Evolutionary conservation across 2,113 vertebrate genomes (phyloP).

Genomic region (Lamprotornis superbus): DNA sequence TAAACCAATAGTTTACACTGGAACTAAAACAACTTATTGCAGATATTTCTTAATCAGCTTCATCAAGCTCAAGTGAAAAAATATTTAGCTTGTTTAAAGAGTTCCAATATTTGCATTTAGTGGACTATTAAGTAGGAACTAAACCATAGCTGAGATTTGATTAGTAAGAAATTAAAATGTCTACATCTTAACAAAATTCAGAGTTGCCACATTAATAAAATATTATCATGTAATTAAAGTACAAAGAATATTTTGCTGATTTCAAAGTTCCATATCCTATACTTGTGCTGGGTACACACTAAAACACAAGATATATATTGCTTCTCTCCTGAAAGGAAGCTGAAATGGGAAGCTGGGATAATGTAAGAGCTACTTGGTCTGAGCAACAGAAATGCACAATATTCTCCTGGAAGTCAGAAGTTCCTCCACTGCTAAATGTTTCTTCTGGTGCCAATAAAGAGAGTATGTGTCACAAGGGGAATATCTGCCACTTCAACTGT

Average conservation of each 20-base stretch:
- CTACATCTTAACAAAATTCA: conserved; percentile 27
- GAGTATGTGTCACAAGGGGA: conserved; percentile 11
- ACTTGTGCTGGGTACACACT: neutral
- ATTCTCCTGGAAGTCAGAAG: neutral
- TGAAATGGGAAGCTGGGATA: neutral
- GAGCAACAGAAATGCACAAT: neutral
- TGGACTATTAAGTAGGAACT: conserved; percentile 24
- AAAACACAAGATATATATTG: neutral
- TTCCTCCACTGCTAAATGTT: neutral
- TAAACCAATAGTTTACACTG: neutral
- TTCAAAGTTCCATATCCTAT: neutral
- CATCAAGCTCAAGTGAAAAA: neutral
- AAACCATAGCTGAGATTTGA: neutral
- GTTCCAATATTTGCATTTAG: neutral
- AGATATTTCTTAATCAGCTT: conserved; percentile 8
- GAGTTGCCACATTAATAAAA: neutral
- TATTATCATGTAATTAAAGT: neutral
- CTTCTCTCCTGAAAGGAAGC: neutral
- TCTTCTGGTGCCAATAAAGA: neutral
- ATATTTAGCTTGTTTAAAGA: neutral
- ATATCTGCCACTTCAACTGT: conserved; percentile 40
- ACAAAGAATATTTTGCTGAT: neutral
- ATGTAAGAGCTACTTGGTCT: neutral
- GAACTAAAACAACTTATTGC: neutral
- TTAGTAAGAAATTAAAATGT: neutral